These are phyloP conservation scores for Tipula confusa DNA, from an alignment of 2,888 invertebrate genomes.

Conservation along the genomic window DNA sequence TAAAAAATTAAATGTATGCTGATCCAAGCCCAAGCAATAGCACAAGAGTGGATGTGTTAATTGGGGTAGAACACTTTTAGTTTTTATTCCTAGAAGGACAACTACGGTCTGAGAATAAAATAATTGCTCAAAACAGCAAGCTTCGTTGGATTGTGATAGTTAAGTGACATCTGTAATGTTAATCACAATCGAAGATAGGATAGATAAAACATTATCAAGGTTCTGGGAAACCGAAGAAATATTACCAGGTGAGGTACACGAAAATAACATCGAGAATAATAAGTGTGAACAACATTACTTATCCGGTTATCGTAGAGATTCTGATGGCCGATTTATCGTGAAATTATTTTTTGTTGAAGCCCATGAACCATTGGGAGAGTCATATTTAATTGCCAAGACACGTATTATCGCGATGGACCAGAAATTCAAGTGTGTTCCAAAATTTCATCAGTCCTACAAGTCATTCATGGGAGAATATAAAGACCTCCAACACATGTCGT, in stretches of 20 bases:
- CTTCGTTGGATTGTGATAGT: background rate
- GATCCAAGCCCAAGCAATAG: slow-evolving; percentile 26
- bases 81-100: background rate
- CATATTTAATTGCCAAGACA: background rate
- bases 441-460: background rate
- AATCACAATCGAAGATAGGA: too few species aligned
- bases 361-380: background rate
- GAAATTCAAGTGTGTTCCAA: background rate
- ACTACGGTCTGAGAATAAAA: background rate
- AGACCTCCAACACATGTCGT: background rate
- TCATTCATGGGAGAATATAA: background rate
- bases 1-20: background rate
- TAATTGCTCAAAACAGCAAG: too few species aligned
- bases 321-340: background rate
- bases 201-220: too few species aligned
- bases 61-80: slow-evolving; percentile 26
- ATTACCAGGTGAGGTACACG: background rate
- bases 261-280: too few species aligned
- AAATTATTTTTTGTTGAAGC: background rate
- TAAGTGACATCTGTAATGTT: background rate
- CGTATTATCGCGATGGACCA: background rate
- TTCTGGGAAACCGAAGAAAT: too few species aligned
- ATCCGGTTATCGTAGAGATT: background rate
- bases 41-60: slow-evolving; percentile 27
- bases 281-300: background rate